phyloP scores from a whole-genome alignment of 2,113 vertebrate species.

The Pelvicachromis taeniatus region DNA sequence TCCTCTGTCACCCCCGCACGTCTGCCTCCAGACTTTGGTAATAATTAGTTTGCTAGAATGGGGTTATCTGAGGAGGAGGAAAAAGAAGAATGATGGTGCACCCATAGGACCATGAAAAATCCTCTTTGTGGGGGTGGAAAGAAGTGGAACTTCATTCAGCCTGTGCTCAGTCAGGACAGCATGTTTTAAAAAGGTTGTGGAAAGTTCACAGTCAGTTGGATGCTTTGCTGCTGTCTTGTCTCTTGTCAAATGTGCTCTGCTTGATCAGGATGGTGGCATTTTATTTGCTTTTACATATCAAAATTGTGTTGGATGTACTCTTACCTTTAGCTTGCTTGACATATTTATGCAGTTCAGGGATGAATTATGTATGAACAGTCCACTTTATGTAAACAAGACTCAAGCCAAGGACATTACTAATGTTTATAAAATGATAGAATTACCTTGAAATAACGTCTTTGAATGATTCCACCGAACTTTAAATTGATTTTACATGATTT shows the following conservation, averaged over 20 bases:
- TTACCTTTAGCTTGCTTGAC: background rate
- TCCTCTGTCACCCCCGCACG: slow-evolving; percentile 30
- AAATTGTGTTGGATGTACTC: background rate
- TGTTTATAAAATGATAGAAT: background rate
- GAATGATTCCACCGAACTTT: background rate
- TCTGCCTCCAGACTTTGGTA: slow-evolving; percentile 34
- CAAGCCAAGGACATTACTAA: background rate
- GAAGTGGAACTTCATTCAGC: slow-evolving; percentile 34
- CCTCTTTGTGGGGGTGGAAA: slow-evolving; percentile 36
- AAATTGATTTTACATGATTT: background rate
- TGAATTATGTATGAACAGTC: background rate
- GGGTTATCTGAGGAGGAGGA: slow-evolving; percentile 34
- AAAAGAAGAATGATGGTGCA: slow-evolving; percentile 1
- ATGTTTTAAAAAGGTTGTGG: slow-evolving; percentile 30
- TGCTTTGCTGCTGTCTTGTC: background rate
- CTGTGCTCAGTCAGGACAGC: slow-evolving; percentile 3
- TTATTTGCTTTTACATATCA: background rate
- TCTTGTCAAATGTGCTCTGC: slow-evolving; percentile 13
- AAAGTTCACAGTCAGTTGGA: slow-evolving; percentile 45
- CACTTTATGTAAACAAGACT: background rate
- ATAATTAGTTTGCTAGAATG: slow-evolving; percentile 57
- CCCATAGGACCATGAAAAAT: slow-evolving; percentile 48
- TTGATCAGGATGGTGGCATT: slow-evolving; percentile 9
- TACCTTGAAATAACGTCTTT: background rate
- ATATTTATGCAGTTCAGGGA: background rate